A percentile compares a stretch with the other conserved stretches of the same genome.
These are phyloP conservation scores for Digitonthophagus gazella DNA, from an alignment of 2,888 invertebrate species.

Conservation along the genomic window DNA sequence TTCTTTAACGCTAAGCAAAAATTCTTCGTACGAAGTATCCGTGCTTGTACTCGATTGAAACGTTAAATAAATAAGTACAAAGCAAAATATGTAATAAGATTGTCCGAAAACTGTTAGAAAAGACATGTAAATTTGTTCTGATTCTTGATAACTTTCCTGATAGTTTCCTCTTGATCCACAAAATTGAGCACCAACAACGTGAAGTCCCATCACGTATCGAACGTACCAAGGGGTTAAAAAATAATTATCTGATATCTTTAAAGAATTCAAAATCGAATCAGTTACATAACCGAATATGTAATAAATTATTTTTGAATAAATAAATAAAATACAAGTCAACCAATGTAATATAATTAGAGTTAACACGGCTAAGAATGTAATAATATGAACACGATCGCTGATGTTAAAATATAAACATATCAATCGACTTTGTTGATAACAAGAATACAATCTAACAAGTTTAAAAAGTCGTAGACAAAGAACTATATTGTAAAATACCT, in stretches of 20 bases:
- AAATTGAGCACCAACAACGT: conserved; percentile 22
- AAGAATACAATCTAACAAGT: conserved; percentile 19
- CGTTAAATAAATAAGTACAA: conserved; percentile 18
- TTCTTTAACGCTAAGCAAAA: conserved; percentile 21
- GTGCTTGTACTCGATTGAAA: conserved; percentile 21
- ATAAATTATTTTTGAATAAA: conserved; percentile 16
- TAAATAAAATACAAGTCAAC: conserved; percentile 23
- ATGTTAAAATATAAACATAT: conserved; percentile 19
- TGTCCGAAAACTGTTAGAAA: conserved; percentile 21
- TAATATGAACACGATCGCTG: conserved; percentile 15
- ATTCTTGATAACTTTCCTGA: conserved; percentile 8
- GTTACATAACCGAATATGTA: conserved; percentile 18
- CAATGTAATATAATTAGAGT: conserved; percentile 23
- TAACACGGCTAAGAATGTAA: conserved; percentile 15
- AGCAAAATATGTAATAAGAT: conserved; percentile 18
- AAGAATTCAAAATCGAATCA: conserved; percentile 19
- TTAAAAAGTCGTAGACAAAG: conserved; percentile 19
- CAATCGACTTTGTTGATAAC: conserved; percentile 17
- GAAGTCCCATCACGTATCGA: conserved; percentile 19
- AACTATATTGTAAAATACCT: conserved; percentile 22
- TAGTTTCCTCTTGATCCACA: conserved; percentile 20
- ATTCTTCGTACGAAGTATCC: conserved; percentile 27
- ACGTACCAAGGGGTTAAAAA: conserved; percentile 10
- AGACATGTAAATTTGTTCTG: conserved; percentile 21
- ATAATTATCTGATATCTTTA: conserved; percentile 18